Evolutionary conservation across 1,140 invertebrate genomes (phyloP), one percentile per base, ranked within the genome.

Genomic region (Campodea augens): DNA sequence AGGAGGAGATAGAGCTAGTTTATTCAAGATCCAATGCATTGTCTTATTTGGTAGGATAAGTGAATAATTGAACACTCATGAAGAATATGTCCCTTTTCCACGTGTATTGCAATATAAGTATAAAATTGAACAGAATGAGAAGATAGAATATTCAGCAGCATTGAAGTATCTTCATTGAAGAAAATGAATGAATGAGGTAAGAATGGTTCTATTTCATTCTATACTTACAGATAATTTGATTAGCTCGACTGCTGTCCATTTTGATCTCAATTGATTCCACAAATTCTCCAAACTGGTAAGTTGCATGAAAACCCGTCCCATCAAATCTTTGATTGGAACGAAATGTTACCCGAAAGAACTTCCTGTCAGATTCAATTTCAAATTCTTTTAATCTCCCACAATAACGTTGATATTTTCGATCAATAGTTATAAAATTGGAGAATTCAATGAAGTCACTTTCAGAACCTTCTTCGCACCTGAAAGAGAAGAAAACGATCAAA

Each of bases 381-480:
- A 82, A 81, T 52, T 79, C 75, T 50, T 74, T 74, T 57, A 75
- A 63, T 54, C 78, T 78, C 7, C 90, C 90, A 60, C 91, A 97
- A 57, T 85, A 78, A 56, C 84, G 70, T 18, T 72, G 71, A 60
- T 83, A 86, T 60, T 87, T 89, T 52, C 81, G 70, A 65, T 96
- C 90, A 36, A 71, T 65, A 45, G 77, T 74, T 72, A 87, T 77
- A 55, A 79, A 92, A 65, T 95, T 95, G 13, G 86, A 91, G 61
- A 96, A 92, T 60, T 92, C 86, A 25, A 95, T 78, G 60, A 81
- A 93, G 62, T 95, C 90, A 55, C 87, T 92, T 2, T 84, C 80
- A 10, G 85, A 83, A 36, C 75, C 69, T 38, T 79, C 77, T 55
- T 84, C 79, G 59, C 89, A 93, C 50, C 88, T 92, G 63, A 21